Percentiles rank a stretch among this genome's conserved stretches.
phyloP scores from a whole-genome alignment of 2,113 vertebrate species.

The Synchiropus splendidus region DNA sequence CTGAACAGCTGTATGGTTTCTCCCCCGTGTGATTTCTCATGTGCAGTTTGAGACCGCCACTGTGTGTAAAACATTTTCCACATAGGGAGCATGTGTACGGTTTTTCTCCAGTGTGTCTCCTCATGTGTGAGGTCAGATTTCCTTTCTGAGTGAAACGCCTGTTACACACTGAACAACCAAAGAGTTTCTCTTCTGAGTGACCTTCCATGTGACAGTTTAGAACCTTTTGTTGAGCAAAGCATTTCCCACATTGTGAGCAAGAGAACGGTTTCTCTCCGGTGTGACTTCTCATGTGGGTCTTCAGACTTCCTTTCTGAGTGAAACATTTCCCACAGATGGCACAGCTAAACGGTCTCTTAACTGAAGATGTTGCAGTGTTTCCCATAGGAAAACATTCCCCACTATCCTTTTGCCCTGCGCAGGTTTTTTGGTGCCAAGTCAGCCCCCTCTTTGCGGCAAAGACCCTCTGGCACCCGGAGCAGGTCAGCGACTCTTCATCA shows the following conservation, averaged over 20 bases:
- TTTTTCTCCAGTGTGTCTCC: not conserved
- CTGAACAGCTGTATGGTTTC: not conserved
- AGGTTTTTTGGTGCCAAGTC: not conserved
- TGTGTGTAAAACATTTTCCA: not conserved
- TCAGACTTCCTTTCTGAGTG: not conserved
- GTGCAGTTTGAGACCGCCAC: not conserved
- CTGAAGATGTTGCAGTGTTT: too few relatives aligned
- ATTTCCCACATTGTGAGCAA: not conserved
- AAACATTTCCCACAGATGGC: not conserved
- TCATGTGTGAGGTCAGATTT: not conserved
- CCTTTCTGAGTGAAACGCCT: too few relatives aligned
- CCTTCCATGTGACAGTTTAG: not conserved
- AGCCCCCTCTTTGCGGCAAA: not conserved
- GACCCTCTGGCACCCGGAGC: not conserved
- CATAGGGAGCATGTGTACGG: not conserved
- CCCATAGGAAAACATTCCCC: too few relatives aligned
- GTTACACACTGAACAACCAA: not conserved
- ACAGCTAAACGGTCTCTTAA: too few relatives aligned
- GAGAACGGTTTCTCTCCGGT: not conserved
- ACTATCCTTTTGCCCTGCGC: not conserved
- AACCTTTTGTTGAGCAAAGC: not conserved
- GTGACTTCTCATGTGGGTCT: not conserved
- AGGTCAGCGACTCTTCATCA: not conserved
- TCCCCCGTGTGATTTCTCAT: not conserved
- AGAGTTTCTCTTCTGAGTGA: too few relatives aligned